phyloP scores from a whole-genome alignment of 1,140 invertebrate species.

The Oryctes rhinoceros region DNA sequence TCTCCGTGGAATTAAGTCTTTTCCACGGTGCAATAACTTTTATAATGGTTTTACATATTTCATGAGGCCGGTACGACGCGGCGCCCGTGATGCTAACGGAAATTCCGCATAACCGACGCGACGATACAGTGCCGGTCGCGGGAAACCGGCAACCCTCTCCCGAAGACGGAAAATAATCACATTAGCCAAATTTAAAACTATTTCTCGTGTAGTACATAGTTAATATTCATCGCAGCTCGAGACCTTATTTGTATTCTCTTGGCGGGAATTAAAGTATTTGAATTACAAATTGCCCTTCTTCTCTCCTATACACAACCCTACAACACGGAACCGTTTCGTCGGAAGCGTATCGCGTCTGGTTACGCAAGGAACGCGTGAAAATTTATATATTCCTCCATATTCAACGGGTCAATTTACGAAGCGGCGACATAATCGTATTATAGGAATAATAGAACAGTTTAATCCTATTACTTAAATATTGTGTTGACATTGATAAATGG shows the following conservation, averaged over 20 bases:
- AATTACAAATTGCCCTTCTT: constrained; percentile 24
- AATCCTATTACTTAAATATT: too few relatives aligned
- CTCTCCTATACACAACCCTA: neutral
- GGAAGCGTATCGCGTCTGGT: neutral
- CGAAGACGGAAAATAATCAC: constrained; percentile 21
- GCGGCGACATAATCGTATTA: too few relatives aligned
- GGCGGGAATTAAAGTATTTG: constrained; percentile 23
- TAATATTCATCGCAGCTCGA: constrained; percentile 28
- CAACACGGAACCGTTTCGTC: neutral
- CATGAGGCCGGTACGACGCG: neutral
- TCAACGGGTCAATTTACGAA: too few relatives aligned
- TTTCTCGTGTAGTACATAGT: constrained; percentile 30
- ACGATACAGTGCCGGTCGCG: neutral
- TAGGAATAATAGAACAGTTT: too few relatives aligned
- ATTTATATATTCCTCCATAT: too few relatives aligned
- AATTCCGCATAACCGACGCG: constrained; percentile 18
- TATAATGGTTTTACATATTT: constrained; percentile 34
- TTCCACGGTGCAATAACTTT: constrained; percentile 30
- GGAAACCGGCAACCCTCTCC: neutral
- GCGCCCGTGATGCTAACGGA: neutral
- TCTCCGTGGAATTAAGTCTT: constrained; percentile 26
- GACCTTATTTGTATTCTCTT: constrained; percentile 35
- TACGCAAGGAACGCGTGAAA: neutral
- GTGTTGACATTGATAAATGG: too few relatives aligned
- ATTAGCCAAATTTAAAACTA: constrained; percentile 34